Base-by-base conservation (phyloP, 2,113 vertebrate species). In the Passer domesticus region DNA sequence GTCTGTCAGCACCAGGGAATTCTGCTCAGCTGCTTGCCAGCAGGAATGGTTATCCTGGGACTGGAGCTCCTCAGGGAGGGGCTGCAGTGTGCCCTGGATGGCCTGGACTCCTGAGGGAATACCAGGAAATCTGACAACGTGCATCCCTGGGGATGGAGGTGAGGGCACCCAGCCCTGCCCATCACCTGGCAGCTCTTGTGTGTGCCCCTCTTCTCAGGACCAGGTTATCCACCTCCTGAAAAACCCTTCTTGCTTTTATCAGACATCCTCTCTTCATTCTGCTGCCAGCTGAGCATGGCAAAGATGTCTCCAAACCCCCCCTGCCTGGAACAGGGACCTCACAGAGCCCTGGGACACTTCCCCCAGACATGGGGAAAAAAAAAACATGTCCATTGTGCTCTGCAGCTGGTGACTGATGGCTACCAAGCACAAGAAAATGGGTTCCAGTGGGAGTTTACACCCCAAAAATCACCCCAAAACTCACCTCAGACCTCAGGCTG, bases 81-180 rank as follows among this genome's bases (percentile, higher is more conserved):
- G 24, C 41, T 37, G 59, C 55, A 16, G 31, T 2, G 17, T 46
- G 59, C 62, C 83, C 77, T 31, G 16, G 43, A 47, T 56, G 16
- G 15, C 55, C 35, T 0, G 21, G 69, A 9, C 31, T 73, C 66
- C 47, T 5, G 17, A 46, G n/a, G 23, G 27, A 52, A 56, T 15
- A 4, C 16, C 15, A 27, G 37, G 33, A 33, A 67, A 81, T 13
- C 8, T 35, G 22, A 44, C 55, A 64, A 12, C 0, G 0, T 13
- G 37, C 18, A 25, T 66, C 18, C 49, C 81, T 68, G 35, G 8
- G 30, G 52, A 3, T 16, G 37, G 62, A 52, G 14, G 5, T 21
- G 46, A 66, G 52, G 20, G 53, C 62, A 19, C 7, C 35, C 50
- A 23, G 1, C 53, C 17, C 55, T 60, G 21, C 44, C 18, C 67